These are phyloP conservation scores for Lutjanus argentimaculatus DNA, from an alignment of 2,797 vertebrate genomes.

Conservation along the genomic window DNA sequence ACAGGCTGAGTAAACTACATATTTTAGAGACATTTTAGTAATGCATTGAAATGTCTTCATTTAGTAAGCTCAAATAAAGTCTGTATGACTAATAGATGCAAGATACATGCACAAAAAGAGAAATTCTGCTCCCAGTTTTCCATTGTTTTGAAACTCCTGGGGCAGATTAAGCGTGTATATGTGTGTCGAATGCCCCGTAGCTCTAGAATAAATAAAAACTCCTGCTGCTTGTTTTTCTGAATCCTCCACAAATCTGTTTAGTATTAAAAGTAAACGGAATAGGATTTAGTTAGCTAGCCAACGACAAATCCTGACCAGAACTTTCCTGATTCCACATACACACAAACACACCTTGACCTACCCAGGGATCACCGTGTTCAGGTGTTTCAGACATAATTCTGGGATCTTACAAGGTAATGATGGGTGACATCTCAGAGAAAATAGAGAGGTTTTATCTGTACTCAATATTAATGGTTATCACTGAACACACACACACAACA, in stretches of 20 bases:
- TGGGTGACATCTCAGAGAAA: background rate
- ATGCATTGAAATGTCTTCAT: background rate
- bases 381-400: constrained; percentile 20
- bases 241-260: constrained; percentile 63
- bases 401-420: constrained; percentile 6
- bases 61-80: background rate
- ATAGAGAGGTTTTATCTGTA: background rate
- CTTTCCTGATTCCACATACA: constrained; percentile 29
- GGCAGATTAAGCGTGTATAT: constrained; percentile 21
- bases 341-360: constrained; percentile 25
- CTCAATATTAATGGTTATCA: background rate
- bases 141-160: constrained; percentile 5
- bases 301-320: constrained; percentile 44
- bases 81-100: background rate
- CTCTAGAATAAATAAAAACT: constrained; percentile 52
- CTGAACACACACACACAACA: background rate
- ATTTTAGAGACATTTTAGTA: background rate
- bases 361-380: constrained; percentile 4
- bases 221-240: constrained; percentile 51
- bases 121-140: constrained; percentile 12
- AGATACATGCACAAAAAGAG: constrained; percentile 2
- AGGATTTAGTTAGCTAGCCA: constrained; percentile 44
- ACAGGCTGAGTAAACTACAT: background rate
- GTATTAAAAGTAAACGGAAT: constrained; percentile 75
- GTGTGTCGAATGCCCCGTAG: constrained; percentile 17